Conservation (phyloP, 1,140 invertebrate species). For the Platyscapa corneri region DNA sequence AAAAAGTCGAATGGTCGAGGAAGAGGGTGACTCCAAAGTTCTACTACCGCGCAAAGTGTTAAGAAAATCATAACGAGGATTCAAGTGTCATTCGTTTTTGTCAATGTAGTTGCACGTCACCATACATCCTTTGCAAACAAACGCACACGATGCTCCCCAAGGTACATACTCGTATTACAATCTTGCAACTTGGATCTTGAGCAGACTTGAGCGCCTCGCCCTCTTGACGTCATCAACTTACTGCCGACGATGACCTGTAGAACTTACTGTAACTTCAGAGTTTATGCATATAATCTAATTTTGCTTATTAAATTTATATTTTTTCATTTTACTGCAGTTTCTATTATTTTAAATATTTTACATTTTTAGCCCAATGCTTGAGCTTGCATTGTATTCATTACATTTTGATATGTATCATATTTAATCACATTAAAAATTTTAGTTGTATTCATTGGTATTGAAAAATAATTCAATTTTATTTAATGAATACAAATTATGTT, state of each 20-base stretch:
- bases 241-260: neutral
- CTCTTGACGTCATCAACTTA: slow-evolving; percentile 26
- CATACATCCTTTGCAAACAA: neutral
- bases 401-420: no score
- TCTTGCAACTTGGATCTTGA: slow-evolving; percentile 1
- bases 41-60: neutral
- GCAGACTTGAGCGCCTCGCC: slow-evolving; percentile 12
- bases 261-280: neutral
- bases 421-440: no score
- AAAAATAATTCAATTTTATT: no score
- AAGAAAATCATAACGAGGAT: neutral
- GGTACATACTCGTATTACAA: slow-evolving; percentile 15
- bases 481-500: no score
- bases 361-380: neutral
- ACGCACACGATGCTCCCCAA: neutral
- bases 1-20: no score
- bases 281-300: neutral
- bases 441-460: no score
- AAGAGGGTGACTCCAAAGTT: neutral
- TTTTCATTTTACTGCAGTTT: neutral
- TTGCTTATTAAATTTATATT: neutral
- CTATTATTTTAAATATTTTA: neutral
- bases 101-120: neutral
- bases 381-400: neutral
- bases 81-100: neutral